A percentile compares a stretch with the other conserved stretches of the same genome.
Conservation (phyloP, 2,797 vertebrate species). For the Sitta carolinensis region DNA sequence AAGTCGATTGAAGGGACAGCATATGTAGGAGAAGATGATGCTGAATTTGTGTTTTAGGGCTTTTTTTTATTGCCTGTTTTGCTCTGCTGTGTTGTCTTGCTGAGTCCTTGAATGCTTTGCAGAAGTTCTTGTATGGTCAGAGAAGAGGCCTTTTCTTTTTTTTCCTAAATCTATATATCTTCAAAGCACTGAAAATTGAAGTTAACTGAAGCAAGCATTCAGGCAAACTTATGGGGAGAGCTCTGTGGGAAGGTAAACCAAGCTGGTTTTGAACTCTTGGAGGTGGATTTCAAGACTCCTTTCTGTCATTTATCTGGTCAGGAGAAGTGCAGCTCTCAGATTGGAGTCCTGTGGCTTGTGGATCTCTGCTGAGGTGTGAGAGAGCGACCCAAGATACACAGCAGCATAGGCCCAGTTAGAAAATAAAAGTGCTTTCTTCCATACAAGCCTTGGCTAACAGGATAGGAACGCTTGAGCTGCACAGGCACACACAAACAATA, state of each 20-base stretch:
- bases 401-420: neutral
- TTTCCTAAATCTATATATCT: neutral
- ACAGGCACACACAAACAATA: conserved; percentile 5
- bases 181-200: neutral
- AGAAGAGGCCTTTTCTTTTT: neutral
- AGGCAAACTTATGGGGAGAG: neutral
- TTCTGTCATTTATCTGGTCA: neutral
- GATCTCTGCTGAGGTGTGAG: neutral
- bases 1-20: neutral
- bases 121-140: neutral
- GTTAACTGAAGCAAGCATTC: fast-evolving
- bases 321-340: neutral
- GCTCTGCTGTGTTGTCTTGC: neutral
- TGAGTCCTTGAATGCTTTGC: neutral
- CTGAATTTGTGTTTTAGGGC: neutral
- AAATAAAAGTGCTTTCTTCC: neutral
- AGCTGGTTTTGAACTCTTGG: neutral
- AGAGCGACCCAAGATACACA: neutral
- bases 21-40: neutral
- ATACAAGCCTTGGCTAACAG: neutral
- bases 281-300: neutral
- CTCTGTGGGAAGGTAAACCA: neutral
- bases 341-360: neutral
- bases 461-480: conserved; percentile 12
- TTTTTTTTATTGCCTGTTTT: neutral